Conservation (phyloP, 2,888 invertebrate genomes). For the Megaustenia siamemsis region DNA sequence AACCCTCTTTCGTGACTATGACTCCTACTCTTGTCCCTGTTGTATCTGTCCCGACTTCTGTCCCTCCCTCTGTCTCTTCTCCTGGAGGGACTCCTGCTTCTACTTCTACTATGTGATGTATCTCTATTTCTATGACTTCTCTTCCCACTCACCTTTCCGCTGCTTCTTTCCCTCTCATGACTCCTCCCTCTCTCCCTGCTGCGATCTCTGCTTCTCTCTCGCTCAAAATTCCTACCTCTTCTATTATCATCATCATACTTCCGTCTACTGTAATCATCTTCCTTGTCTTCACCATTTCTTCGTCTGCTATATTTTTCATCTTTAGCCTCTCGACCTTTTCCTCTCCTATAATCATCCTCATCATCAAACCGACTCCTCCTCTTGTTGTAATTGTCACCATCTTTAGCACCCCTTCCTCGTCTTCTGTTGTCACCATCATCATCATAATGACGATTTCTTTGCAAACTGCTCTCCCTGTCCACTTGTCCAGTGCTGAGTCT, state of each 20-base stretch:
- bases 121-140: conserved; percentile 55
- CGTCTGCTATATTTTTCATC: conserved; percentile 48
- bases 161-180: conserved; percentile 51
- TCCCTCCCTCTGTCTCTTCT: conserved; percentile 37
- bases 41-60: conserved; percentile 42
- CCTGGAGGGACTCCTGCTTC: background rate
- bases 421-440: conserved; percentile 23
- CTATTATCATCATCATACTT: conserved; percentile 47
- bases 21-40: conserved; percentile 55
- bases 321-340: conserved; percentile 30
- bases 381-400: conserved; percentile 8
- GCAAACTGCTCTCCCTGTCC: background rate
- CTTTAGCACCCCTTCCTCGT: conserved; percentile 3
- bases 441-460: conserved; percentile 9
- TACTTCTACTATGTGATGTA: conserved; percentile 37
- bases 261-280: conserved; percentile 45
- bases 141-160: conserved; percentile 45
- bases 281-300: conserved; percentile 53
- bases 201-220: conserved; percentile 55
- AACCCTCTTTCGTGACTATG: conserved; percentile 42
- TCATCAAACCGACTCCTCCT: conserved; percentile 38
- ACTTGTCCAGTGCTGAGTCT: conserved; percentile 32
- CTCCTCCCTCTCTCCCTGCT: conserved; percentile 55
- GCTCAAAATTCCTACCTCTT: conserved; percentile 33
- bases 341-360: conserved; percentile 35